Evolutionary conservation across 2,888 invertebrate species (phyloP).

Genomic region (Terebella lapidaria): DNA sequence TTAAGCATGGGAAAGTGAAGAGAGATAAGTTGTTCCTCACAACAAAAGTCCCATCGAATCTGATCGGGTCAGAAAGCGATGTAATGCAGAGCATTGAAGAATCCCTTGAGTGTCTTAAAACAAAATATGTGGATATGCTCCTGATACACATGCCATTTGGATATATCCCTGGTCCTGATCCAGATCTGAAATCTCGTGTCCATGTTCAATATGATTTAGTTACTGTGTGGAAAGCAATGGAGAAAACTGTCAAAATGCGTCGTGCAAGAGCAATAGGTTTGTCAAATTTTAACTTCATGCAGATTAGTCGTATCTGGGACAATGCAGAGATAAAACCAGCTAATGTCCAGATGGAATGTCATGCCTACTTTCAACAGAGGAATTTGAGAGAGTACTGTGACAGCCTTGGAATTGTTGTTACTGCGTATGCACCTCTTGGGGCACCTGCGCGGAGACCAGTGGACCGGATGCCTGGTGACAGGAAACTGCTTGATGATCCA

Average conservation of each 20-base stretch:
- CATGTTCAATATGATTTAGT: not conserved
- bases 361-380: conserved; percentile 9
- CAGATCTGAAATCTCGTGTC: not conserved
- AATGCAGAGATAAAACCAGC: conserved; percentile 5
- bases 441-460: not conserved
- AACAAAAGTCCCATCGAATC: conserved; percentile 3
- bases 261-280: conserved; percentile 2
- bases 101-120: conserved; percentile 2
- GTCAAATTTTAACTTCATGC: conserved; percentile 6
- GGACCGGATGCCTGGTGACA: not conserved
- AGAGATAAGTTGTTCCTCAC: conserved; percentile 10
- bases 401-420: not conserved
- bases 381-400: not conserved
- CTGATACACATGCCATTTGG: conserved; percentile 5
- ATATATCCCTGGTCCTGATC: not conserved
- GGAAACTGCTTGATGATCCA: conserved; percentile 1
- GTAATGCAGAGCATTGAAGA: not conserved
- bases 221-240: conserved; percentile 5
- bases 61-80: not conserved
- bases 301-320: conserved; percentile 3
- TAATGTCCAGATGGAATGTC: conserved; percentile 12
- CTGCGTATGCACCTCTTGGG: conserved; percentile 8
- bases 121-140: conserved; percentile 4
- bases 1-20: not conserved
- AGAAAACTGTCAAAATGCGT: not conserved